A percentile compares a stretch with the other conserved stretches of the same genome.
phyloP scores from a whole-genome alignment of 2,888 invertebrate species.

The Cheilosia urbana region DNA sequence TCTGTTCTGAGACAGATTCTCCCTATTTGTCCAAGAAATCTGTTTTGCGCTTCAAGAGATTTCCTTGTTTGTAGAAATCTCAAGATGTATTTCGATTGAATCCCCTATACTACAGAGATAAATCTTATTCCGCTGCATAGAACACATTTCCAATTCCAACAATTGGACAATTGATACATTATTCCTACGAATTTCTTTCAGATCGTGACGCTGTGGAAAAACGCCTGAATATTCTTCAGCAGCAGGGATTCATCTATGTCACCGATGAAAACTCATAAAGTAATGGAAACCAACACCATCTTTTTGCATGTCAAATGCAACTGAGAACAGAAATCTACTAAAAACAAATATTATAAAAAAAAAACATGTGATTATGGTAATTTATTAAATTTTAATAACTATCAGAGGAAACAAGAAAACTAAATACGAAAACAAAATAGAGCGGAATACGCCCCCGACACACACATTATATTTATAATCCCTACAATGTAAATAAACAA shows the following conservation, averaged over 20 bases:
- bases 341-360: conserved; percentile 44
- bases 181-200: conserved; percentile 83
- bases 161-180: background rate
- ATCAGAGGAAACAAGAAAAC: conserved; percentile 39
- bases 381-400: conserved; percentile 74
- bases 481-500: conserved; percentile 60
- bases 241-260: conserved; percentile 89
- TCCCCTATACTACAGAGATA: too few relatives aligned
- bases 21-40: too few relatives aligned
- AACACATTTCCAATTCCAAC: background rate
- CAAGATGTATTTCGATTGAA: too few relatives aligned
- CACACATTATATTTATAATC: conserved; percentile 71
- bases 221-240: conserved; percentile 92
- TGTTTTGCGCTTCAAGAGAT: too few relatives aligned
- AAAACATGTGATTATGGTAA: conserved; percentile 71
- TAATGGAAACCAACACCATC: conserved; percentile 28
- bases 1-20: too few relatives aligned
- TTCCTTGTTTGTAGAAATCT: too few relatives aligned
- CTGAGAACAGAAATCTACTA: conserved; percentile 20
- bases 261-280: conserved; percentile 84
- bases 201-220: conserved; percentile 99
- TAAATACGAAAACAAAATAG: conserved; percentile 38
- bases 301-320: conserved; percentile 46
- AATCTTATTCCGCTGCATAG: background rate
- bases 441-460: conserved; percentile 41